Evolutionary conservation across 2,888 invertebrate genomes (phyloP), one percentile per base, ranked within the genome.

Genomic region (Epistrophella euchroma): DNA sequence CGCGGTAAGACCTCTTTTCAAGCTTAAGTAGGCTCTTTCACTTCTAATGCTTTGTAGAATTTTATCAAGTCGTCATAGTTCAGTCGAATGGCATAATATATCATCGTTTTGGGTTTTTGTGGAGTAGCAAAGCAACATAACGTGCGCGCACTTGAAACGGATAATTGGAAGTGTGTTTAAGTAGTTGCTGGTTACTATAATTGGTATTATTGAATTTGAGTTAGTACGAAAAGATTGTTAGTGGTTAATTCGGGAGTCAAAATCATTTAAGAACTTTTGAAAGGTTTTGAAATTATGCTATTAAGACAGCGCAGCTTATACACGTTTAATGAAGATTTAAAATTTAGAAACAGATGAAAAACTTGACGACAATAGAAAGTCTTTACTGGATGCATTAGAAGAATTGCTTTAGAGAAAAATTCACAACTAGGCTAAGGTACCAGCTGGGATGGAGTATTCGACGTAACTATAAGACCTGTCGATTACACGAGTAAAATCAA

Each of bases 21-120:
- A 60, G 19, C 43, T 66, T 75, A 73, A 86, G 81, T 86, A 73
- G 73, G 70, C 60, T 81, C 68, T 68, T 72, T 76, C 71, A 80
- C 45, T 72, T 79, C 62, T 52, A 72, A 76, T 60, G 28, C 47
- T 43, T 64, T 56, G 56, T 43, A 75, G 75, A 72, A 50, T 56
- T 78, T 73, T 74, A 56, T 66, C 72, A 58, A 43, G 78, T 68
- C 47, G 47, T 58, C 56, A 47, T 37, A 22, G 35, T 15, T 66
- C 50, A 37, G 68, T 47, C 71, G 64, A 75, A 72, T 76, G 71
- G 66, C 74, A 60, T 68, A 64, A 64, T 64, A 71, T 58, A 47
- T 72, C 62, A 68, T 55, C 43, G 58, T 52, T 40, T 68, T 60
- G 47, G 32, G 19, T 13, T 60, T 37, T 58, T 9, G 15, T 40